Evolutionary conservation across 2,113 vertebrate species (phyloP), one percentile per base, ranked within the genome.

Genomic region (Corapipo altera): DNA sequence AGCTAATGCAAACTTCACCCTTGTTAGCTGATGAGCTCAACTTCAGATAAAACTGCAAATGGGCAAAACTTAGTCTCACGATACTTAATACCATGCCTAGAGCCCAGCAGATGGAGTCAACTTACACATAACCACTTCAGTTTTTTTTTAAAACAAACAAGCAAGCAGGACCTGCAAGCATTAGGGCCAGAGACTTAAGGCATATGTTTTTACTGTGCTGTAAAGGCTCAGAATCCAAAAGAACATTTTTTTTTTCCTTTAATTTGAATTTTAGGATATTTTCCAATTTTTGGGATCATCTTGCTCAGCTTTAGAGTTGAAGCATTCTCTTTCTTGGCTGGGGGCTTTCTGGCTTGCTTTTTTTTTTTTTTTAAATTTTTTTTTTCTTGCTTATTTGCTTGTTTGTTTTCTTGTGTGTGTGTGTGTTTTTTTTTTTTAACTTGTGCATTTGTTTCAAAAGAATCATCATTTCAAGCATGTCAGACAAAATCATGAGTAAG

Each of bases 1-100:
- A 95, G 83, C 86, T 96, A 95, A 70, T 66, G 83, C 93, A 97
- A 95, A 96, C 75, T 64, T 85, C 51, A 95, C 91, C 85, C 82
- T 94, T 55, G 27, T 26, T 88, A 81, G 48, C 70, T 92, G 96
- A 85, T 24, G 69, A 93, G 19, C 30, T 93, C 87, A 97, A 66
- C 88, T 93, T 83, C 70, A 86, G 54, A 66, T 17, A 79, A 84
- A 86, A 86, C 33, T n/a, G 21, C 0, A 0, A 86, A 55, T 23
- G 33, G 57, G 48, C 69, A 87, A 89, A 78, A 91, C 51, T 81
- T 43, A 51, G 58, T 85, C 43, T 89, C 3, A 0, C n/a, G 14
- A 58, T 79, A 70, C 24, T 79, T 79, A 62, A 76, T 70, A 62
- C 32, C 67, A 35, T 23, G 19, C 3, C 2, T 83, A 65, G 72